phyloP scores from a whole-genome alignment of 2,888 invertebrate species.

The Automeris io region DNA sequence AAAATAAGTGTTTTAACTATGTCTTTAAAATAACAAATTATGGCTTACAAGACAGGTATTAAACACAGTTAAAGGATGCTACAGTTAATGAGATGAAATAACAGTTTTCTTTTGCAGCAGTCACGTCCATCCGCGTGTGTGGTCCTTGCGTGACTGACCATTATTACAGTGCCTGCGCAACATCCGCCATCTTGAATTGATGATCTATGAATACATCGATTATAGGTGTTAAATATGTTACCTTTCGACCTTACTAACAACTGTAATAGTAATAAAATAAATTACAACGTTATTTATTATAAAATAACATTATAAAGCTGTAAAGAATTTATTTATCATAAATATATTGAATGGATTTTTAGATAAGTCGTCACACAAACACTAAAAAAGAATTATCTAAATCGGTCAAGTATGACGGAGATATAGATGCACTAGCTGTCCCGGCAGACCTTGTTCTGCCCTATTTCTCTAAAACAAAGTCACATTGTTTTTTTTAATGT shows the following conservation, averaged over 20 bases:
- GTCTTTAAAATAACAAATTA: conserved; percentile 4
- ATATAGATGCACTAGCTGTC: no score
- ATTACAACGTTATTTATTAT: background rate
- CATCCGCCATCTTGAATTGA: conserved; percentile 36
- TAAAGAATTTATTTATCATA: no score
- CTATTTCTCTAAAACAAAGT: no score
- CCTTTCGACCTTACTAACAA: conserved; percentile 18
- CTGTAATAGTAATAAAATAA: background rate
- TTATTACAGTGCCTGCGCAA: conserved; percentile 39
- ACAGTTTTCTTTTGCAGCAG: conserved; percentile 36
- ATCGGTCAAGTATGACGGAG: no score
- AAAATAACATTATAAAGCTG: no score
- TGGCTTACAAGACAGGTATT: conserved; percentile 3
- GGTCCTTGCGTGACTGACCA: conserved; percentile 61
- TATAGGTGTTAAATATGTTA: conserved; percentile 23
- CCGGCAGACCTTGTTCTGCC: no score
- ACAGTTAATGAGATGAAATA: conserved; percentile 49
- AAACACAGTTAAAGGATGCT: conserved; percentile 7
- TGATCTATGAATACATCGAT: conserved; percentile 30
- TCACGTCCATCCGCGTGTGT: conserved; percentile 51
- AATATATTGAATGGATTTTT: no score
- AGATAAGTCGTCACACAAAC: no score
- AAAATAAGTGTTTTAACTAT: conserved; percentile 3
- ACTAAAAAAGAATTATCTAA: no score
- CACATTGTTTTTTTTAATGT: no score